Evolutionary conservation across 2,888 invertebrate species (phyloP).

Genomic region (Callimorpha dominula): DNA sequence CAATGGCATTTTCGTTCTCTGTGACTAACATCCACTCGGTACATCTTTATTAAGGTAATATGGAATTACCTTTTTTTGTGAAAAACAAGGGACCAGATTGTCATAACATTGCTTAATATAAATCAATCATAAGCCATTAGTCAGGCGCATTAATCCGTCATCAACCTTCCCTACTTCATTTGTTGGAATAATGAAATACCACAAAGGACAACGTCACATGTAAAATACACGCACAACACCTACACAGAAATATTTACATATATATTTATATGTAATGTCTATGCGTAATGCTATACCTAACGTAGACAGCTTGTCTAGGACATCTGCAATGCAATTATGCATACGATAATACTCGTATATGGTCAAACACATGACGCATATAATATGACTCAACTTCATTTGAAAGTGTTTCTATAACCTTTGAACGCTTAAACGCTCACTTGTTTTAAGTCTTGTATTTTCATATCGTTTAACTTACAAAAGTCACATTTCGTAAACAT

Average conservation of each 20-base stretch:
- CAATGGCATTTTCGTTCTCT: background rate
- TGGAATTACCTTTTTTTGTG: background rate
- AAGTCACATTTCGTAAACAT: too few species aligned
- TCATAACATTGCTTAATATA: background rate
- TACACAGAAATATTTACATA: background rate
- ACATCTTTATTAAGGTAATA: background rate
- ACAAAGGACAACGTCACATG: background rate
- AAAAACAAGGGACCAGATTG: background rate
- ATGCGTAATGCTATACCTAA: slow-evolving; percentile 5
- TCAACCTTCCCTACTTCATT: background rate
- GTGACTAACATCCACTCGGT: background rate
- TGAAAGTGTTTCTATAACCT: background rate
- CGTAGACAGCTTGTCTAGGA: slow-evolving; percentile 15
- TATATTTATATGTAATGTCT: background rate
- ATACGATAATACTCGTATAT: background rate
- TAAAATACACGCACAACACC: background rate
- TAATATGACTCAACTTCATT: slow-evolving; percentile 10
- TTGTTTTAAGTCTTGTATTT: too few species aligned
- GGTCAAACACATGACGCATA: slow-evolving; percentile 9
- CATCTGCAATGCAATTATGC: slow-evolving; percentile 9
- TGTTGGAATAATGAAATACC: background rate
- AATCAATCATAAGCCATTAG: background rate
- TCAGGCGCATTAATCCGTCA: background rate
- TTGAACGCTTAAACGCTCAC: too few species aligned
- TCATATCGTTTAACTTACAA: too few species aligned